Evolutionary conservation across 2,113 vertebrate species (phyloP).

Genomic region (Oryzias javanicus): DNA sequence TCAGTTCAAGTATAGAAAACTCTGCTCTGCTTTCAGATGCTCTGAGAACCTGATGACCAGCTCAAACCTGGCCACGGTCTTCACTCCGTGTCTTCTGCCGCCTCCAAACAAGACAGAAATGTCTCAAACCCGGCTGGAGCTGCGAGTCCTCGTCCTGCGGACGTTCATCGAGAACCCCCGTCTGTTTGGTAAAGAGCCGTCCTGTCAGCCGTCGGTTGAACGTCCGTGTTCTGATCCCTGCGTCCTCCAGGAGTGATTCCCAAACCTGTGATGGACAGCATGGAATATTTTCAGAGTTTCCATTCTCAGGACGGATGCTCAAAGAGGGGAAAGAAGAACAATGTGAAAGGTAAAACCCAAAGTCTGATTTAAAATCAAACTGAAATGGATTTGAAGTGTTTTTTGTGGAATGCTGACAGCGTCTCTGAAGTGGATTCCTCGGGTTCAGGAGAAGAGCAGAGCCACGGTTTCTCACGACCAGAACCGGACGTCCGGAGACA

Average conservation of each 20-base stretch:
- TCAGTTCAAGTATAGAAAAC: too few species aligned
- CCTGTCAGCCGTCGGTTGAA: neutral
- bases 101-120: slow-evolving; percentile 80
- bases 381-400: neutral
- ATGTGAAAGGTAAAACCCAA: slow-evolving; percentile 79
- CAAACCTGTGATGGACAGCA: slow-evolving; percentile 80
- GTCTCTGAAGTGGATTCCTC: slow-evolving; percentile 70
- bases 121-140: slow-evolving; percentile 80
- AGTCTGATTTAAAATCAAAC: neutral
- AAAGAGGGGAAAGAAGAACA: slow-evolving; percentile 72
- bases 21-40: slow-evolving; percentile 68
- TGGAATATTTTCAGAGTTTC: slow-evolving; percentile 79
- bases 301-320: slow-evolving; percentile 48
- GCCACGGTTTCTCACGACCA: slow-evolving; percentile 5
- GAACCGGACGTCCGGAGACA: slow-evolving; percentile 76
- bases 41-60: slow-evolving; percentile 88
- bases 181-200: slow-evolving; percentile 77
- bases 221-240: neutral
- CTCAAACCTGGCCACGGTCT: slow-evolving; percentile 87
- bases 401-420: slow-evolving; percentile 50
- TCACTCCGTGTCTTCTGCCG: slow-evolving; percentile 87
- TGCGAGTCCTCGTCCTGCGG: slow-evolving; percentile 82
- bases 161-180: slow-evolving; percentile 83
- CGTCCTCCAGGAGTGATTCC: slow-evolving; percentile 81
- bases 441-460: slow-evolving; percentile 46